A percentile compares a stretch with the other conserved stretches of the same genome.
Evolutionary conservation across 2,113 vertebrate genomes (phyloP).

Genomic region (Haemorhous mexicanus): DNA sequence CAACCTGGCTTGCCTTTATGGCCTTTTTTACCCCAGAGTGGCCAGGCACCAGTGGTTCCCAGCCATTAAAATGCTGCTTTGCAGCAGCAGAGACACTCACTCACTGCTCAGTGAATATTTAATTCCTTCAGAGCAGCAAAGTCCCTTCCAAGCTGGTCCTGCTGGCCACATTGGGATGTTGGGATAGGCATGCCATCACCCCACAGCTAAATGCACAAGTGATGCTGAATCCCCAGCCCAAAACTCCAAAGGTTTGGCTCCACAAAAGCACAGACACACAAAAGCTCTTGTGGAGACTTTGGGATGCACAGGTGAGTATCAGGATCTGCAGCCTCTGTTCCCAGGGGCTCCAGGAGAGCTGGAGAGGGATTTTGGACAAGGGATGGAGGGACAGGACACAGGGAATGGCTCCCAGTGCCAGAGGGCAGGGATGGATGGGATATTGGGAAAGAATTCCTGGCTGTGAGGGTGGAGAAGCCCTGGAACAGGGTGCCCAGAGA

Average conservation of each 20-base stretch:
- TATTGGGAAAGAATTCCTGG: fast-evolving
- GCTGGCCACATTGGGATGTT: fast-evolving
- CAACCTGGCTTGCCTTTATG: background rate
- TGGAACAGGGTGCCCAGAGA: background rate
- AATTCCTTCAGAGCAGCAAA: background rate
- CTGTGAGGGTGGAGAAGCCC: fast-evolving
- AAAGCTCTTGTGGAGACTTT: background rate
- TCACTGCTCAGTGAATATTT: background rate
- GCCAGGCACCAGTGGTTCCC: fast-evolving
- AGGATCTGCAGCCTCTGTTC: background rate
- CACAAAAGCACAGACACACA: fast-evolving
- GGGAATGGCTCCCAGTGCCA: background rate
- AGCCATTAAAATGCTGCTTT: background rate
- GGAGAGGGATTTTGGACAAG: background rate
- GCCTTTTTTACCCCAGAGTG: background rate
- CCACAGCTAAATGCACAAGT: background rate
- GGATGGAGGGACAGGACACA: background rate
- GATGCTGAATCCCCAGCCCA: background rate
- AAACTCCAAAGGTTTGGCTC: background rate
- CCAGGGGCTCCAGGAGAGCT: background rate
- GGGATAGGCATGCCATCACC: background rate
- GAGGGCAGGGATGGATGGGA: background rate
- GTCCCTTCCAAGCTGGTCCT: background rate
- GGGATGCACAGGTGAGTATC: background rate
- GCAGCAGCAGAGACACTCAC: background rate